Evolutionary conservation across 2,113 vertebrate species (phyloP).

Genomic region (Pseudolaguvia tuberculata): DNA sequence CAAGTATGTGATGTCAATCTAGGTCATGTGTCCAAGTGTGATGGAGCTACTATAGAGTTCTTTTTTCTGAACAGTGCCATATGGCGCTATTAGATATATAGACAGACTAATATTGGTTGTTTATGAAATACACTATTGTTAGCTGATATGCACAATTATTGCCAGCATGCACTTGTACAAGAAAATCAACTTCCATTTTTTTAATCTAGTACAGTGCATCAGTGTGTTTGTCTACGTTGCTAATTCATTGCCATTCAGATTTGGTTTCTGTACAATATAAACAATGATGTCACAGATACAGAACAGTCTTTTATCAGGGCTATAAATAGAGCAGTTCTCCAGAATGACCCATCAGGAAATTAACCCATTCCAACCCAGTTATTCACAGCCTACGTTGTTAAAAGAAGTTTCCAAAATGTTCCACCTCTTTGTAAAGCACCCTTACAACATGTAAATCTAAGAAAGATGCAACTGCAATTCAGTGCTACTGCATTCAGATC

Average conservation of each 20-base stretch:
- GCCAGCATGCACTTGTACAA: background rate
- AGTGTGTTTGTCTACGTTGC: background rate
- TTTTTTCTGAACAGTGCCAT: background rate
- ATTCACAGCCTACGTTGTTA: background rate
- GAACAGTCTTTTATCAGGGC: background rate
- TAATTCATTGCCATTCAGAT: background rate
- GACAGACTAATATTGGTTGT: background rate
- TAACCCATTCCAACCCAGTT: background rate
- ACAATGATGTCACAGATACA: background rate
- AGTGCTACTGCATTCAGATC: too few relatives aligned
- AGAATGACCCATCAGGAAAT: conserved; percentile 3
- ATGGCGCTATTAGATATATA: background rate
- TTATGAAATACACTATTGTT: background rate
- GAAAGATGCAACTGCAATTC: background rate
- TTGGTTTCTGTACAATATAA: background rate
- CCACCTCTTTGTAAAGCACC: too few relatives aligned
- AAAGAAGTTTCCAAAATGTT: background rate
- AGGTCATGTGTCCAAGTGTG: conserved; percentile 50
- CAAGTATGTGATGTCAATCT: conserved; percentile 58
- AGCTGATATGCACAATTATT: background rate
- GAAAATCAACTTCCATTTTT: background rate
- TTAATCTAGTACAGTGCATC: background rate
- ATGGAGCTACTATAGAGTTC: conserved; percentile 44
- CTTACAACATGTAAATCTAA: background rate
- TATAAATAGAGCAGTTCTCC: background rate